Percentiles rank a stretch among this genome's conserved stretches.
phyloP scores from a whole-genome alignment of 2,888 invertebrate genomes.

The Endotricha flammealis region DNA sequence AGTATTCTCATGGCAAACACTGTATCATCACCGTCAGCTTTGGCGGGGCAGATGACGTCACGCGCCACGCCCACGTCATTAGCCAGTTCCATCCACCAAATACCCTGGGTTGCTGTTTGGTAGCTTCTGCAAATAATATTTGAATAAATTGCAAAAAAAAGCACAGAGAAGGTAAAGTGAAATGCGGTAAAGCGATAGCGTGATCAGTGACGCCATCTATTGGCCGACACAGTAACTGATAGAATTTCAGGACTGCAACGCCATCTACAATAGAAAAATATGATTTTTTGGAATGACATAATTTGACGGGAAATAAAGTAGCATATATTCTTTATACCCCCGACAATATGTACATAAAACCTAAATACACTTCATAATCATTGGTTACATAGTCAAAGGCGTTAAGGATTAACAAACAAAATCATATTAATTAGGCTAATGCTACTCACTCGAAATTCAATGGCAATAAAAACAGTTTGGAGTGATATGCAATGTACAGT shows the following conservation, averaged over 20 bases:
- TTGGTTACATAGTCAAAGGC: too few species aligned
- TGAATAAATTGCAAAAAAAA: slow-evolving; percentile 4
- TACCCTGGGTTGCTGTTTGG: slow-evolving; percentile 82
- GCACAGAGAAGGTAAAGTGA: neutral
- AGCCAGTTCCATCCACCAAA: slow-evolving; percentile 90
- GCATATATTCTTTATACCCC: too few species aligned
- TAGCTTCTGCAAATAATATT: slow-evolving; percentile 78
- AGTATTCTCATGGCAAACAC: slow-evolving; percentile 83
- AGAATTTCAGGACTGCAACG: too few species aligned
- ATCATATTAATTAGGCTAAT: neutral
- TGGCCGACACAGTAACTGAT: too few species aligned
- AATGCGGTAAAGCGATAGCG: too few species aligned
- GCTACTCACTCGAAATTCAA: slow-evolving; percentile 83
- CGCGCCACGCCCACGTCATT: slow-evolving; percentile 81
- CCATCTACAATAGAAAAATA: too few species aligned
- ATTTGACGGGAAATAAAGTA: too few species aligned
- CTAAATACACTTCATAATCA: too few species aligned
- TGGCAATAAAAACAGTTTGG: slow-evolving; percentile 85
- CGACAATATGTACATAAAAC: too few species aligned
- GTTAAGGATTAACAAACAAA: neutral
- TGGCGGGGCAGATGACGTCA: slow-evolving; percentile 83
- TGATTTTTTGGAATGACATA: too few species aligned
- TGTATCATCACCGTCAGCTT: slow-evolving; percentile 76
- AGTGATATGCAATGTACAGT: slow-evolving; percentile 88
- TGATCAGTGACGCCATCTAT: too few species aligned